A percentile compares a stretch with the other conserved stretches of the same genome.
Evolutionary conservation across 2,888 invertebrate genomes (phyloP).

Genomic region (Ashinkailepas kermadecensis): DNA sequence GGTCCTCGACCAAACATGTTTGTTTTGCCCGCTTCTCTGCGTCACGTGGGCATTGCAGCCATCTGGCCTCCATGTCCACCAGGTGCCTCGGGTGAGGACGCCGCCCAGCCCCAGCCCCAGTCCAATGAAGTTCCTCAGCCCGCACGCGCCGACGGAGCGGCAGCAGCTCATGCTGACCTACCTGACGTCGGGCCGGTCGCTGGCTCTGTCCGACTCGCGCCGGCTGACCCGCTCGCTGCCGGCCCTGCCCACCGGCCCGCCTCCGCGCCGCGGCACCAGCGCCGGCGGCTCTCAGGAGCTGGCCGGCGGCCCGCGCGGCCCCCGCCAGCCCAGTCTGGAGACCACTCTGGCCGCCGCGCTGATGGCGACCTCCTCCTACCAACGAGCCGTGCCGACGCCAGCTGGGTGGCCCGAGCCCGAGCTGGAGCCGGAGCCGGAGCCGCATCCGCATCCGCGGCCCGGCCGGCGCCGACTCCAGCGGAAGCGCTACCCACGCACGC

Average conservation of each 20-base stretch:
- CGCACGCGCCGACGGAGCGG: neutral
- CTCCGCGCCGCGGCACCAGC: too few relatives aligned
- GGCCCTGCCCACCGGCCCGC: neutral
- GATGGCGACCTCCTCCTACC: neutral
- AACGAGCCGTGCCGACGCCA: neutral
- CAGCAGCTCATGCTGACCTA: neutral
- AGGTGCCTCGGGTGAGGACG: neutral
- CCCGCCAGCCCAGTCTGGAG: neutral
- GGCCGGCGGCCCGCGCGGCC: neutral
- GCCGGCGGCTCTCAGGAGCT: neutral
- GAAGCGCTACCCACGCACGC: neutral
- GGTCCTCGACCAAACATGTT: too few relatives aligned
- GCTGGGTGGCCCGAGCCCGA: too few relatives aligned
- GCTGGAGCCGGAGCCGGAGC: neutral
- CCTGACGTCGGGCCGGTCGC: neutral
- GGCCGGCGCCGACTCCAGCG: neutral
- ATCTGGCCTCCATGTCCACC: neutral
- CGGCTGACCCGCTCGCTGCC: neutral
- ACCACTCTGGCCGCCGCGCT: neutral
- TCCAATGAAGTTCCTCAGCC: conserved; percentile 7
- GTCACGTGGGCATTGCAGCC: too few relatives aligned
- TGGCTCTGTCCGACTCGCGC: neutral
- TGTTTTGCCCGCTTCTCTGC: too few relatives aligned
- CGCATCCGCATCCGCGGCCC: neutral
- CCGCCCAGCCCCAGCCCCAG: conserved; percentile 12